phyloP scores from a whole-genome alignment of 2,888 invertebrate genomes.

The Sussaba pulchella region DNA sequence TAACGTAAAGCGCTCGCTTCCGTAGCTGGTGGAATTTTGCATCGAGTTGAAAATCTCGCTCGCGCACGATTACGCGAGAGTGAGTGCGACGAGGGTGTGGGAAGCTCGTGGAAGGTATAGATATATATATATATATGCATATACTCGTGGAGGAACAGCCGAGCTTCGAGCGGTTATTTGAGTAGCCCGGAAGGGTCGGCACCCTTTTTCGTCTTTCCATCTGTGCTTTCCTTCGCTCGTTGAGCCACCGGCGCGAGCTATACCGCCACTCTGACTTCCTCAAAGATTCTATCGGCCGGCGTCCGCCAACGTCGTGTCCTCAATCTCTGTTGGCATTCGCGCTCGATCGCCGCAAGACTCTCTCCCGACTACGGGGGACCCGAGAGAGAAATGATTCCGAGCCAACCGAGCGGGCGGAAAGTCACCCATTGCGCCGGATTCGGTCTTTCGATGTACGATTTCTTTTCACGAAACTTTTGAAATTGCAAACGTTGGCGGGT shows the following conservation, averaged over 20 bases:
- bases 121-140: slow-evolving; percentile 3
- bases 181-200: slow-evolving; percentile 52
- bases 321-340: slow-evolving; percentile 61
- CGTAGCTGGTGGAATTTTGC: slow-evolving; percentile 52
- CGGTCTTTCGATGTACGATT: slow-evolving; percentile 45
- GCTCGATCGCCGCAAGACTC: slow-evolving; percentile 48
- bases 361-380: slow-evolving; percentile 16
- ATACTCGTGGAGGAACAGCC: slow-evolving; percentile 6
- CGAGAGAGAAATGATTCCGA: slow-evolving; percentile 54
- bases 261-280: slow-evolving; percentile 20
- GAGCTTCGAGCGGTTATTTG: slow-evolving; percentile 55
- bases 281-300: slow-evolving; percentile 54
- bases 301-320: slow-evolving; percentile 51
- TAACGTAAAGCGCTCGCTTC: slow-evolving; percentile 40
- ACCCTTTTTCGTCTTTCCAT: slow-evolving; percentile 39
- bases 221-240: slow-evolving; percentile 38
- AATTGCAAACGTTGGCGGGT: slow-evolving; percentile 5
- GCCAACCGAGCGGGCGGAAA: slow-evolving; percentile 16
- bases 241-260: not conserved
- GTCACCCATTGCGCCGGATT: slow-evolving; percentile 48
- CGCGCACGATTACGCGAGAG: slow-evolving; percentile 45
- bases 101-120: not conserved
- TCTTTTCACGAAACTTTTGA: slow-evolving; percentile 27
- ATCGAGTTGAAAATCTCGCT: slow-evolving; percentile 60
- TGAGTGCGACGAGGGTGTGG: slow-evolving; percentile 1